phyloP scores from a whole-genome alignment of 1,140 invertebrate genomes.

The Drosophila carrolli region DNA sequence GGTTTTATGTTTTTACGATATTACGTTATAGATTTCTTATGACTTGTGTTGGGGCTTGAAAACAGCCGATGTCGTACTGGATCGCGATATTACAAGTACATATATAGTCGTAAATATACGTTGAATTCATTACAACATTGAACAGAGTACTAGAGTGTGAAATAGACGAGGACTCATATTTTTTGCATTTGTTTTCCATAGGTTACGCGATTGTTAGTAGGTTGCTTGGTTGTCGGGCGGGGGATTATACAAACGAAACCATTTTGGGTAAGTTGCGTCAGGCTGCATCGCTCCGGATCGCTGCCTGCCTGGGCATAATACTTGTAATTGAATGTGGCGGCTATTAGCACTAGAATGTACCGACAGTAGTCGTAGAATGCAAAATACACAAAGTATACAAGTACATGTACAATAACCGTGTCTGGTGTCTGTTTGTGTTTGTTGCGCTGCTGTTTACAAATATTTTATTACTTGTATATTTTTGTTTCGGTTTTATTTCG shows the following conservation, averaged over 20 bases:
- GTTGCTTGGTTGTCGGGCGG: slow-evolving; percentile 28
- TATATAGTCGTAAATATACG: slow-evolving; percentile 66
- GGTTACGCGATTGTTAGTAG: slow-evolving; percentile 39
- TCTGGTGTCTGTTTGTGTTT: slow-evolving; percentile 30
- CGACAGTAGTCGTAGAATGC: slow-evolving; percentile 35
- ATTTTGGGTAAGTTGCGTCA: slow-evolving; percentile 46
- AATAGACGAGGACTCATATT: slow-evolving; percentile 41
- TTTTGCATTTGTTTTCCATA: slow-evolving; percentile 36
- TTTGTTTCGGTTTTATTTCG: slow-evolving; percentile 25
- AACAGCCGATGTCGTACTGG: slow-evolving; percentile 66
- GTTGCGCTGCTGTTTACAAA: slow-evolving; percentile 51
- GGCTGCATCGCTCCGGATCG: slow-evolving; percentile 34
- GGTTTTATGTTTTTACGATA: slow-evolving; percentile 56
- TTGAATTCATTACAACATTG: slow-evolving; percentile 76
- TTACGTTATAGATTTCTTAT: slow-evolving; percentile 66
- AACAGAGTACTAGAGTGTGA: slow-evolving; percentile 74
- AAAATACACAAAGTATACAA: slow-evolving; percentile 58
- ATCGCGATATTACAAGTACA: slow-evolving; percentile 45
- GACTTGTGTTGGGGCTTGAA: slow-evolving; percentile 52
- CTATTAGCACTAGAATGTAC: slow-evolving; percentile 74
- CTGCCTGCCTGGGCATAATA: slow-evolving; percentile 56
- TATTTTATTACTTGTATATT: slow-evolving; percentile 46
- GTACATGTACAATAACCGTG: slow-evolving; percentile 45
- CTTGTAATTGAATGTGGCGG: slow-evolving; percentile 72
- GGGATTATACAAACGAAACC: slow-evolving; percentile 74